Evolutionary conservation across 2,888 invertebrate species (phyloP).

Genomic region (Macaria notata): DNA sequence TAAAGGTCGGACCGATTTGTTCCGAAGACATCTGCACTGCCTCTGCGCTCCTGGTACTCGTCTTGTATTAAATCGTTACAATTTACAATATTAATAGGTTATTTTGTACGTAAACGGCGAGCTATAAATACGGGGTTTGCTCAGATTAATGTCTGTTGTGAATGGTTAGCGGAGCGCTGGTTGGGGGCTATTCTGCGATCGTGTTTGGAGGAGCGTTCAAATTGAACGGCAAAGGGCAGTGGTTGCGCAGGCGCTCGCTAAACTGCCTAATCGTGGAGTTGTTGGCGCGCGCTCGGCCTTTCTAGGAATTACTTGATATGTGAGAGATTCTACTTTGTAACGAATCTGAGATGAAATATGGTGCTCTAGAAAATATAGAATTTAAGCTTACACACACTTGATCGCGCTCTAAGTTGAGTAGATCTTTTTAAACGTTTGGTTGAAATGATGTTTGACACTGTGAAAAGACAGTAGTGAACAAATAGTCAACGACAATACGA

Average conservation of each 20-base stretch:
- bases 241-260: conserved; percentile 24
- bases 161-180: conserved; percentile 35
- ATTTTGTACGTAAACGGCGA: conserved; percentile 61
- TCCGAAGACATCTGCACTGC: conserved; percentile 46
- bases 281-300: conserved; percentile 1
- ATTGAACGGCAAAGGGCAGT: conserved; percentile 29
- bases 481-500: no score
- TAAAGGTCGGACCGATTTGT: conserved; percentile 53
- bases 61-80: conserved; percentile 63
- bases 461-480: no score
- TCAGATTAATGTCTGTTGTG: conserved; percentile 50
- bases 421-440: no score
- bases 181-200: conserved; percentile 27
- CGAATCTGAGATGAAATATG: no score
- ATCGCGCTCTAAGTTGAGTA: no score
- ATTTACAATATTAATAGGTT: conserved; percentile 73
- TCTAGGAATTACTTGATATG: no score
- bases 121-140: conserved; percentile 60
- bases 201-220: conserved; percentile 30
- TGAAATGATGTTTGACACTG: no score
- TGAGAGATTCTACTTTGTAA: no score
- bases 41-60: conserved; percentile 46
- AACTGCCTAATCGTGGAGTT: conserved; percentile 24
- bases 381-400: no score
- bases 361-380: no score